Conservation (phyloP, 2,113 vertebrate species). For the Microtus pennsylvanicus region DNA sequence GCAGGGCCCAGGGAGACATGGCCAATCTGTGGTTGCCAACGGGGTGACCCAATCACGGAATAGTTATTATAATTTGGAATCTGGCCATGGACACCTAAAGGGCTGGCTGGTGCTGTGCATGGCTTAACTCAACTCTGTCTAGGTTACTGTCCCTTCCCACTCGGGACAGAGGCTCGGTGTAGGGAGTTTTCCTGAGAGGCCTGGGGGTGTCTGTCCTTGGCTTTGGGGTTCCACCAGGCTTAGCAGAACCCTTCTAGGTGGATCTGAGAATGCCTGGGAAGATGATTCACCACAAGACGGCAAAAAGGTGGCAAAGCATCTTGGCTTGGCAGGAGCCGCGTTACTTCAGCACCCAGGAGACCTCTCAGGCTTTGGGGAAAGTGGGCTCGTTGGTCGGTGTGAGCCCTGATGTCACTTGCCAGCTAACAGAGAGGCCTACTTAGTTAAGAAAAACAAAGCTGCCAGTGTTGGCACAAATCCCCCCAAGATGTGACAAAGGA, state of each 20-base stretch:
- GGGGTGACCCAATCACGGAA: neutral
- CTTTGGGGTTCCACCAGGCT: neutral
- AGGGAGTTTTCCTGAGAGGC: neutral
- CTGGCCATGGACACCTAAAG: neutral
- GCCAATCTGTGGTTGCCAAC: neutral
- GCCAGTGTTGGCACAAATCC: neutral
- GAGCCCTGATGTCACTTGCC: neutral
- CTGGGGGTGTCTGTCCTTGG: neutral
- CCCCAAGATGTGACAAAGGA: neutral
- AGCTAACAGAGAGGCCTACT: neutral
- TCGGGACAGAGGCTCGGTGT: neutral
- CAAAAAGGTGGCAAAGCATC: neutral
- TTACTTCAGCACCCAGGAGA: neutral
- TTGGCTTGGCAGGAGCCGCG: neutral
- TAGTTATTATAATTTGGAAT: neutral
- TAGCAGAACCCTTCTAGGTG: neutral
- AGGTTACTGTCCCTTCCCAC: neutral
- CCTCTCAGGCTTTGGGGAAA: neutral
- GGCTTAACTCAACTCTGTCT: neutral
- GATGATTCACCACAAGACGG: neutral
- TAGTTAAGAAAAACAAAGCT: neutral
- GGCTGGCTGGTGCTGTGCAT: neutral
- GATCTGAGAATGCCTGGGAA: slow-evolving; percentile 14
- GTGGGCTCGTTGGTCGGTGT: neutral
- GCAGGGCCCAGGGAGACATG: neutral